These are phyloP conservation scores for Patella ulyssiponensis DNA, from an alignment of 2,888 invertebrate genomes.

Conservation along the genomic window DNA sequence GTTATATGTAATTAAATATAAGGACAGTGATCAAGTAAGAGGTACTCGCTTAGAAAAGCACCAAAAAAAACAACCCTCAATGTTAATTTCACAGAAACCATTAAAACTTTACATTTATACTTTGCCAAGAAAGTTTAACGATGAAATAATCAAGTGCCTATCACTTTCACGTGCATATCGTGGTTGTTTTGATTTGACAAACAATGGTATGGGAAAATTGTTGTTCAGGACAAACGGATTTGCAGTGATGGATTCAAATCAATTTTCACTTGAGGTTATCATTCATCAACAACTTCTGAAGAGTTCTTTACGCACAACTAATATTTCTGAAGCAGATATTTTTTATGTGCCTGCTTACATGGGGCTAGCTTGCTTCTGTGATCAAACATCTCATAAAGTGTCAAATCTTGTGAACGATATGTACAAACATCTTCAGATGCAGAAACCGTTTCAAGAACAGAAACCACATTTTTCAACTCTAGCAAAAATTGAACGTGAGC, in stretches of 20 bases:
- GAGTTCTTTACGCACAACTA: slow-evolving; percentile 41
- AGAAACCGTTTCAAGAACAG: slow-evolving; percentile 37
- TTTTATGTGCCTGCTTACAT: slow-evolving; percentile 53
- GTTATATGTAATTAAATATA: slow-evolving; percentile 4
- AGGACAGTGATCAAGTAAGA: background rate
- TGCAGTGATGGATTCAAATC: slow-evolving; percentile 32
- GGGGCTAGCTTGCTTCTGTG: slow-evolving; percentile 44
- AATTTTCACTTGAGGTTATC: slow-evolving; percentile 51
- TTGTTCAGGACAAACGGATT: slow-evolving; percentile 22
- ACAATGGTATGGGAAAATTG: slow-evolving; percentile 38
- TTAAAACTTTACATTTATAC: slow-evolving; percentile 45
- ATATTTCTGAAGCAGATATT: slow-evolving; percentile 43
- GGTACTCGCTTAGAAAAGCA: background rate
- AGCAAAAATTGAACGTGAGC: slow-evolving; percentile 57
- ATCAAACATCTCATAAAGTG: background rate
- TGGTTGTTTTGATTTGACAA: slow-evolving; percentile 34
- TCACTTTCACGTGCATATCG: background rate
- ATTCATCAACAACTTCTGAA: slow-evolving; percentile 47
- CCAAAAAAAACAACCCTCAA: background rate
- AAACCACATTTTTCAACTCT: slow-evolving; percentile 57
- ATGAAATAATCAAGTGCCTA: slow-evolving; percentile 30
- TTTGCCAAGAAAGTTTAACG: slow-evolving; percentile 40
- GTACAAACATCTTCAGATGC: slow-evolving; percentile 35
- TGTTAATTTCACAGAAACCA: slow-evolving; percentile 8
- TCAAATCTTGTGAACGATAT: slow-evolving; percentile 30